Evolutionary conservation across 2,888 invertebrate genomes (phyloP), one percentile per base, ranked within the genome.

Genomic region (Acleris sparsana): DNA sequence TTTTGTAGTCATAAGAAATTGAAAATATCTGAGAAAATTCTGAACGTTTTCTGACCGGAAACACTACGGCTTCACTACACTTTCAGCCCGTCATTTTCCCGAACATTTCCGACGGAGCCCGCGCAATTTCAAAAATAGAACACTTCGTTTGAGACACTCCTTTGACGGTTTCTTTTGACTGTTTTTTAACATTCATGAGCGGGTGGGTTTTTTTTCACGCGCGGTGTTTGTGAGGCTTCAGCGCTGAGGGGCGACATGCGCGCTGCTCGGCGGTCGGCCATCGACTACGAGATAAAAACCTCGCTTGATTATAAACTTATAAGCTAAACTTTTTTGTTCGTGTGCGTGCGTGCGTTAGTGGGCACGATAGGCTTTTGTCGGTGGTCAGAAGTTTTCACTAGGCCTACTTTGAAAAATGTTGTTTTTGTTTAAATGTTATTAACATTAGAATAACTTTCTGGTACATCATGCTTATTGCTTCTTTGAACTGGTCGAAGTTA

Each of bases 201-300:
- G 79, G 77, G 76, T 77, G 77, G 75, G 68, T 85, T 86, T 87
- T 84, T 43, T 66, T 66, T 66, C 57, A 62, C 82, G 85, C 90
- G 84, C 85, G 84, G 85, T 87, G 84, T 80, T 80, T 78, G 70
- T 80, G 71, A 75, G 83, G 82, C 82, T 84, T 83, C 80, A 80
- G 82, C 82, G 80, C 77, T 70, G 70, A 72, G 74, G 29, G 77
- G 76, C 75, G 84, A 89, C 92, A 90, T 91, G 89, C 88, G 86
- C 89, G 77, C 90, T 78, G 84, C 82, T 75, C 87, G 89, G 82
- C 89, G 86, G 83, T 75, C 90, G 86, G 83, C 85, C 84, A 84
- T 79, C 88, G 89, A 92, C 92, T 92, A 91, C 89, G 84, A 90
- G 92, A 92, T 92, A 92, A 92, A 92, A 92, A 92, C 92, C 85